A percentile compares a stretch with the other conserved stretches of the same genome.
Conservation (phyloP, 2,888 invertebrate genomes). For the Spodoptera exigua region DNA sequence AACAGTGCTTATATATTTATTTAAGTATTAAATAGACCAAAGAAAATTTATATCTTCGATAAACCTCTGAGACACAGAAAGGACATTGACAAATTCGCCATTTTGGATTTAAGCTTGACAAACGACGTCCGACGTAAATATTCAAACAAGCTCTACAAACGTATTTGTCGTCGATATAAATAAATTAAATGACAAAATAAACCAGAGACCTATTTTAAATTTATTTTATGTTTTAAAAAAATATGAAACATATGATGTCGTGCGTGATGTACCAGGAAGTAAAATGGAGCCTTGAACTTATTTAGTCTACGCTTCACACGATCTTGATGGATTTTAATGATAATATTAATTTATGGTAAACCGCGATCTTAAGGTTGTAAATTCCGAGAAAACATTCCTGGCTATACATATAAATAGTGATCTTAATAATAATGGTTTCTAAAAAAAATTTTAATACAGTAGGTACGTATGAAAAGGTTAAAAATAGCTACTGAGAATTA, state of each 20-base stretch:
- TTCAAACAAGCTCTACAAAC: background rate
- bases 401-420: too few relatives aligned
- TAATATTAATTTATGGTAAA: constrained; percentile 25
- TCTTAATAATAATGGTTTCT: too few relatives aligned
- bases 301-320: constrained; percentile 16
- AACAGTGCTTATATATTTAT: too few relatives aligned
- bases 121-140: background rate
- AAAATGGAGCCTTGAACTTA: constrained; percentile 49
- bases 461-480: too few relatives aligned
- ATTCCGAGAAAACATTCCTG: too few relatives aligned
- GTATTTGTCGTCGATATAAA: background rate
- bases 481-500: too few relatives aligned
- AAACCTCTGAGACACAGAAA: too few relatives aligned
- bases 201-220: constrained; percentile 12
- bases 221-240: constrained; percentile 23
- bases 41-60: too few relatives aligned
- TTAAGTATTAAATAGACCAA: too few relatives aligned
- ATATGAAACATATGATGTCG: background rate
- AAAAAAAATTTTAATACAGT: too few relatives aligned
- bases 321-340: constrained; percentile 19
- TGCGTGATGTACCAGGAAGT: constrained; percentile 29
- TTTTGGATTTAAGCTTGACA: background rate
- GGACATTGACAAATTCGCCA: too few relatives aligned
- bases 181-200: constrained; percentile 15
- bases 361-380: background rate